These are phyloP conservation scores for Lydus trimaculatus DNA, from an alignment of 2,888 invertebrate genomes.

Conservation along the genomic window DNA sequence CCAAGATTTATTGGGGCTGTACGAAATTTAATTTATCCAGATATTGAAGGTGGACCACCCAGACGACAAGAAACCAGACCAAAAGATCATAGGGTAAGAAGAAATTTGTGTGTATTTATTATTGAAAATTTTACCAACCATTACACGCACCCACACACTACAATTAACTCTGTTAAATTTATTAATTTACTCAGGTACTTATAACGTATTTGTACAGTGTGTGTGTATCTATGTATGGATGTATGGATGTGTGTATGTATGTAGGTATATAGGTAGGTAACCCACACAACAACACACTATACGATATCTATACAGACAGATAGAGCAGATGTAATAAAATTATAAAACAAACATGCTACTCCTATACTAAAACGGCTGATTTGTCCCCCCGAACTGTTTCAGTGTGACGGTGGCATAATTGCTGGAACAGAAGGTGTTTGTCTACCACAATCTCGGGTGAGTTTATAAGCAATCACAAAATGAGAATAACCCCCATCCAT, in stretches of 20 bases:
- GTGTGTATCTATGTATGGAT: no score
- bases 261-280: no score
- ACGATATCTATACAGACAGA: no score
- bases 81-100: slow-evolving; percentile 77
- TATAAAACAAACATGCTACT: no score
- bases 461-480: slow-evolving; percentile 31
- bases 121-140: no score
- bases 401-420: slow-evolving; percentile 58
- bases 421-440: slow-evolving; percentile 59
- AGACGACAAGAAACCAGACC: slow-evolving; percentile 86
- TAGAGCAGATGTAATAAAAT: no score
- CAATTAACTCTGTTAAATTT: no score
- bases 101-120: not conserved
- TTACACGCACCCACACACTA: no score
- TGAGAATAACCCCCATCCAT: not conserved
- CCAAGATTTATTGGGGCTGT: slow-evolving; percentile 91
- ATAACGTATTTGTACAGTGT: no score
- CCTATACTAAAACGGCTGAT: not conserved
- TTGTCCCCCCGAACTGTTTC: slow-evolving; percentile 44
- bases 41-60: slow-evolving; percentile 78
- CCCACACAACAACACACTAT: no score
- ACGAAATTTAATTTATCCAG: slow-evolving; percentile 89
- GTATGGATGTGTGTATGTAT: no score
- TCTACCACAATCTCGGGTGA: slow-evolving; percentile 59
- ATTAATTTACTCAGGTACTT: no score